A percentile compares a stretch with the other conserved stretches of the same genome.
phyloP scores from a whole-genome alignment of 2,888 invertebrate species.

The Keiferia lycopersicella region DNA sequence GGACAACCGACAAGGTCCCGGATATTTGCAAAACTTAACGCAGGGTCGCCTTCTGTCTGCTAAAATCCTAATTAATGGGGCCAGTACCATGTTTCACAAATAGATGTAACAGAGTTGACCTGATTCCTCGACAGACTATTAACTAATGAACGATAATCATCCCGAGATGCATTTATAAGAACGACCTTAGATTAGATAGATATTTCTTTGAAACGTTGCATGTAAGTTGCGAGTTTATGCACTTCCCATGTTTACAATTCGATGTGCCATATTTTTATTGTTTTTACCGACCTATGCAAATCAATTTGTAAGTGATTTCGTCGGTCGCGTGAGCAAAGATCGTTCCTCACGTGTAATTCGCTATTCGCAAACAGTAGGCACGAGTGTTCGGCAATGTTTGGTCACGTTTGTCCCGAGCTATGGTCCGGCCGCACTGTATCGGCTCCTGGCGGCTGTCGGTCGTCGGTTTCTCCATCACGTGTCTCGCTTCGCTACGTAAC shows the following conservation, averaged over 20 bases:
- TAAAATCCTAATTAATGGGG: too few species aligned
- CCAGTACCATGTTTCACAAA: too few species aligned
- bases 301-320: neutral
- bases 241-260: neutral
- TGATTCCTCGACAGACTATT: too few species aligned
- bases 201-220: neutral
- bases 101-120: too few species aligned
- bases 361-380: neutral
- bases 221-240: neutral
- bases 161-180: neutral
- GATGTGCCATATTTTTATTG: too few species aligned
- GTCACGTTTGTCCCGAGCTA: neutral
- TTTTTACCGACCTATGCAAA: too few species aligned
- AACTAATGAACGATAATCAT: too few species aligned
- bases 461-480: neutral
- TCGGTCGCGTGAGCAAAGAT: neutral
- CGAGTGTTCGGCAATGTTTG: neutral
- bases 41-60: too few species aligned
- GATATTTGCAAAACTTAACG: too few species aligned
- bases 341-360: neutral
- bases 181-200: neutral
- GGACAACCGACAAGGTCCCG: too few species aligned
- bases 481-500: neutral
- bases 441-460: too few species aligned
- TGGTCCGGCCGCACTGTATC: neutral